phyloP scores from a whole-genome alignment of 1,140 invertebrate genomes.

The Solenopsis invicta region DNA sequence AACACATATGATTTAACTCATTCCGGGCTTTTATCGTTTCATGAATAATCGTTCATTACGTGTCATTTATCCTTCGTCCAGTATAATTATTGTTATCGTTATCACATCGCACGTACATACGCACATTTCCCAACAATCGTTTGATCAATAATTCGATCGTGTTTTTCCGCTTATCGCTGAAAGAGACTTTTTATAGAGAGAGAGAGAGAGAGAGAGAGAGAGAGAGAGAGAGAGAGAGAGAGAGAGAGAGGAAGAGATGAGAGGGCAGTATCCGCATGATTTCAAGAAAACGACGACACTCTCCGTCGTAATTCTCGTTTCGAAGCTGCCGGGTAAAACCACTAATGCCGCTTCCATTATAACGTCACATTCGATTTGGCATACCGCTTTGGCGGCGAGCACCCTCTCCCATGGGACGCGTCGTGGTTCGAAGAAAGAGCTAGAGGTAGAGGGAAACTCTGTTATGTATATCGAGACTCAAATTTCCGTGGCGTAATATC shows the following conservation, averaged over 20 bases:
- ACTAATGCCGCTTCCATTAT: conserved; percentile 83
- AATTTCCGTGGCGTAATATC: conserved; percentile 75
- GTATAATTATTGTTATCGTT: conserved; percentile 40
- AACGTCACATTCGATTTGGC: conserved; percentile 84
- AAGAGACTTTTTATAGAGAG: not conserved
- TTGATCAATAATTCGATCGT: conserved; percentile 40
- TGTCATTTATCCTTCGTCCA: not conserved
- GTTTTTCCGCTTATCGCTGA: not conserved
- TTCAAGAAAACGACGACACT: conserved; percentile 65
- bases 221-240: not conserved
- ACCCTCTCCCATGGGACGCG: conserved; percentile 47
- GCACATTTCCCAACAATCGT: not conserved
- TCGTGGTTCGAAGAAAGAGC: conserved; percentile 20
- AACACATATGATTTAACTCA: not conserved
- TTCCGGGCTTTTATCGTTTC: conserved; percentile 1
- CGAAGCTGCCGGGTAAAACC: conserved; percentile 76
- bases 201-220: too few species aligned
- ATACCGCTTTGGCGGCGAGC: conserved; percentile 68
- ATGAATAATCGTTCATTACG: conserved; percentile 31
- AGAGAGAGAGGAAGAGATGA: not conserved
- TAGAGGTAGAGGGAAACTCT: conserved; percentile 16
- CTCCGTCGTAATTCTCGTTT: conserved; percentile 70
- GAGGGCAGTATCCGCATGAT: conserved; percentile 44
- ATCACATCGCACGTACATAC: not conserved
- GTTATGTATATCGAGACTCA: conserved; percentile 61